phyloP scores from a whole-genome alignment of 2,113 vertebrate genomes.

The Tachysurus vachellii region DNA sequence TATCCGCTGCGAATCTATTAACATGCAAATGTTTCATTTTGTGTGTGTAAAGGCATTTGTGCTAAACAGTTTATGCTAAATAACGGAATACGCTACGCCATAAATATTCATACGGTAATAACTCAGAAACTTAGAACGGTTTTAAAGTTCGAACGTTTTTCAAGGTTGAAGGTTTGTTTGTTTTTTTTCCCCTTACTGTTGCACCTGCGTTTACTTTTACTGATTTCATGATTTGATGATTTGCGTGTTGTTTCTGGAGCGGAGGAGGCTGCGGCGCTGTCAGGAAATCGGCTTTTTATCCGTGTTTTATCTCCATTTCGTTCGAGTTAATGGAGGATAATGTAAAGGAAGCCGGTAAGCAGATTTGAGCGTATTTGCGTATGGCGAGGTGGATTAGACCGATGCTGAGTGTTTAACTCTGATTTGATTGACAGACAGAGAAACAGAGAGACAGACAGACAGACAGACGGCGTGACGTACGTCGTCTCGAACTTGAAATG shows the following conservation, averaged over 20 bases:
- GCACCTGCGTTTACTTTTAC: background rate
- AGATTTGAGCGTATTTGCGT: constrained; percentile 45
- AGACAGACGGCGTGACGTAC: background rate
- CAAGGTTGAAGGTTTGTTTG: background rate
- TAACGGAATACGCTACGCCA: constrained; percentile 50
- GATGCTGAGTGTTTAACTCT: background rate
- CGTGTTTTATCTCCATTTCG: background rate
- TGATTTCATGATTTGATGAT: background rate
- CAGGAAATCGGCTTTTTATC: background rate
- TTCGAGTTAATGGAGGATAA: constrained; percentile 41
- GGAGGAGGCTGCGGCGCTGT: background rate
- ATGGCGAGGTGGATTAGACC: constrained; percentile 27
- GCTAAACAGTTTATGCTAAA: constrained; percentile 51
- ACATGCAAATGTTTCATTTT: constrained; percentile 51
- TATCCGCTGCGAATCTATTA: constrained; percentile 50
- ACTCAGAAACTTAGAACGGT: constrained; percentile 24
- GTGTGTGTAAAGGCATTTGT: constrained; percentile 49
- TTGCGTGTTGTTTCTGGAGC: background rate
- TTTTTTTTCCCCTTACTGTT: background rate
- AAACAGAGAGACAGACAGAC: background rate
- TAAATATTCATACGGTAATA: constrained; percentile 44
- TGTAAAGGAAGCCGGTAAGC: constrained; percentile 40
- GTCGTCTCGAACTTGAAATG: background rate
- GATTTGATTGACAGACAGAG: constrained; percentile 13
- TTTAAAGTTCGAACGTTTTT: background rate